Percentiles rank a stretch among this genome's conserved stretches.
Conservation (phyloP, 2,113 vertebrate genomes). For the Dermatemys mawii region DNA sequence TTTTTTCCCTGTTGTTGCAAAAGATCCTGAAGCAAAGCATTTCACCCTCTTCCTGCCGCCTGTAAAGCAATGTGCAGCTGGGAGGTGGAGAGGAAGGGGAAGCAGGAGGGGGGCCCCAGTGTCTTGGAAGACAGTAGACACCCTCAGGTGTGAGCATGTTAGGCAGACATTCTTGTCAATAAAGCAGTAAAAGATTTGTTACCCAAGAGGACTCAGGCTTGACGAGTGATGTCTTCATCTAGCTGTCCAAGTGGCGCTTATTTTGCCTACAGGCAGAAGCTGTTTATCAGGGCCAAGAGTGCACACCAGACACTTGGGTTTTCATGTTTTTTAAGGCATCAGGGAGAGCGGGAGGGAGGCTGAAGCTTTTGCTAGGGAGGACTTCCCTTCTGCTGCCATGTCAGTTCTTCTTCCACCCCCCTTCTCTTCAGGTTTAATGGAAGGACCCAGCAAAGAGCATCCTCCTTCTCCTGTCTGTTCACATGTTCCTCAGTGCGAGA, state of each 20-base stretch:
- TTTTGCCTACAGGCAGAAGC: conserved; percentile 64
- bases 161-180: conserved; percentile 71
- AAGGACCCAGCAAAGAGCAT: neutral
- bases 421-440: neutral
- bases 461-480: neutral
- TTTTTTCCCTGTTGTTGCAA: neutral
- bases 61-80: neutral
- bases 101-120: neutral
- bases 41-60: accelerated
- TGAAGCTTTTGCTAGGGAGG: neutral
- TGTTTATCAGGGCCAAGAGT: conserved; percentile 42
- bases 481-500: neutral
- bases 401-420: neutral
- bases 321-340: conserved; percentile 28
- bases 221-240: conserved; percentile 79
- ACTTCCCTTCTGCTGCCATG: neutral
- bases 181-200: conserved; percentile 68
- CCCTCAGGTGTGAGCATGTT: conserved; percentile 76
- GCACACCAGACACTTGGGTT: conserved; percentile 21
- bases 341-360: neutral
- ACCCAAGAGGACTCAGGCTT: conserved; percentile 59
- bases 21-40: neutral
- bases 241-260: conserved; percentile 66
- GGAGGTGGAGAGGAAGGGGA: neutral
- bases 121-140: conserved; percentile 55